Base-by-base conservation (phyloP, 2,113 vertebrate species). In the Carassius carassius region DNA sequence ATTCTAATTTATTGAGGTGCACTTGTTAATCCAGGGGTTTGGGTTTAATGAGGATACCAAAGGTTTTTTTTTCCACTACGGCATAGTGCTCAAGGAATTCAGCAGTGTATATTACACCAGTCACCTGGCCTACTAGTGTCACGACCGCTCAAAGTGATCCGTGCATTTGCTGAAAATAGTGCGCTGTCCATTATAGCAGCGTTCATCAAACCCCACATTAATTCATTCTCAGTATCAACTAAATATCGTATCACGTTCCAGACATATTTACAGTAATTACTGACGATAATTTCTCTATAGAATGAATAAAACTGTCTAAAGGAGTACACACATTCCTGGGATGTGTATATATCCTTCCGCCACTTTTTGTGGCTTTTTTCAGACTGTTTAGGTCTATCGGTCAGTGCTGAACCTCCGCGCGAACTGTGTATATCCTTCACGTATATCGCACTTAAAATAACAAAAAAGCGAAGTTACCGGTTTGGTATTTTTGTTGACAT, bases 301-400 rank as follows among this genome's bases (percentile, higher is more conserved):
- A 47, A 51, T 7, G 67, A 65, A 60, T 14, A 23, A 6, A 60
- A 5, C 10, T 3, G 4, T 35, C 3, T 37, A 82, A 87, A 76
- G 3, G 58, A 75, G 51, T 25, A 25, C 85, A 44, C 11, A 19
- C 54, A 84, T 70, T 87, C 87, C 84, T 74, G 80, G 58, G 54
- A 25, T 73, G 85, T 88, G 90, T 78, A 62, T 85, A 92, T 95
- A 95, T 94, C 95, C 94, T 91, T 95, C 94, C 93, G 94, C 93
- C 73, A 87, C 90, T 92, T 94, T 93, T 93, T 92, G 92, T 92
- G 85, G 91, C 89, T 91, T 93, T 91, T 93, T 94, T 96, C 95
- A 95, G 95, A 95, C 95, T 96, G 95, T 96, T 97, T 96, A 96
- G 96, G 96, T 96, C 95, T 95, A 94, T 95, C 93, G 94, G 94